phyloP scores from a whole-genome alignment of 2,888 invertebrate species.

The Anodontia alba region DNA sequence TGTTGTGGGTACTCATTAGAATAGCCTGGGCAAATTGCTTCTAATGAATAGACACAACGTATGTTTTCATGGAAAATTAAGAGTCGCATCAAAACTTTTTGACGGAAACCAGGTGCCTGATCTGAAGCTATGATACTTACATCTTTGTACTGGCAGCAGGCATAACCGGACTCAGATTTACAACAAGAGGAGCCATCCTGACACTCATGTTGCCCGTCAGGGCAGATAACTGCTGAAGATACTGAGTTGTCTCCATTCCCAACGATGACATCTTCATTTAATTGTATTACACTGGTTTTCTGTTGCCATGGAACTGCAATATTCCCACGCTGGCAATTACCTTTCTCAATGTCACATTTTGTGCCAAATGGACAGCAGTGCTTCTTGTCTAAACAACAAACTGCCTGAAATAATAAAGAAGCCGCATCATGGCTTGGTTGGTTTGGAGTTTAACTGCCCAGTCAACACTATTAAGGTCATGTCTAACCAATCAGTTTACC shows the following conservation, averaged over 20 bases:
- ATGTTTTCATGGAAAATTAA: too few species aligned
- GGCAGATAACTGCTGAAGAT: conserved; percentile 26
- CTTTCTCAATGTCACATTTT: conserved; percentile 36
- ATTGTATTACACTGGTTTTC: conserved; percentile 15
- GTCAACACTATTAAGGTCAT: too few species aligned
- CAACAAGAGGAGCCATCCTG: conserved; percentile 76
- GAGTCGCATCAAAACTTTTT: too few species aligned
- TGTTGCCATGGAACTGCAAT: conserved; percentile 27
- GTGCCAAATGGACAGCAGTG: conserved; percentile 57
- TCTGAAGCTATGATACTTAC: too few species aligned
- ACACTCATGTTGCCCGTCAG: conserved; percentile 58
- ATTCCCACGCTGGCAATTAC: conserved; percentile 24
- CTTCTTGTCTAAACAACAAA: conserved; percentile 48
- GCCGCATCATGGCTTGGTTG: too few species aligned
- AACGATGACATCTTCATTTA: not conserved
- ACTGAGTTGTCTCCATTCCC: not conserved
- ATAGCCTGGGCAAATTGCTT: too few species aligned
- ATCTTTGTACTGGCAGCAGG: conserved; percentile 34
- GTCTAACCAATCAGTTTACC: too few species aligned
- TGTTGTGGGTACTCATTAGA: too few species aligned
- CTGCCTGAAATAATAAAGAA: conserved; percentile 39
- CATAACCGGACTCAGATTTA: conserved; percentile 32
- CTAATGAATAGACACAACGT: too few species aligned
- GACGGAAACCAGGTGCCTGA: too few species aligned
- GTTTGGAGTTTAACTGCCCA: too few species aligned